These are phyloP conservation scores for Lophius americanus DNA, from an alignment of 2,797 vertebrate genomes.

Conservation along the genomic window DNA sequence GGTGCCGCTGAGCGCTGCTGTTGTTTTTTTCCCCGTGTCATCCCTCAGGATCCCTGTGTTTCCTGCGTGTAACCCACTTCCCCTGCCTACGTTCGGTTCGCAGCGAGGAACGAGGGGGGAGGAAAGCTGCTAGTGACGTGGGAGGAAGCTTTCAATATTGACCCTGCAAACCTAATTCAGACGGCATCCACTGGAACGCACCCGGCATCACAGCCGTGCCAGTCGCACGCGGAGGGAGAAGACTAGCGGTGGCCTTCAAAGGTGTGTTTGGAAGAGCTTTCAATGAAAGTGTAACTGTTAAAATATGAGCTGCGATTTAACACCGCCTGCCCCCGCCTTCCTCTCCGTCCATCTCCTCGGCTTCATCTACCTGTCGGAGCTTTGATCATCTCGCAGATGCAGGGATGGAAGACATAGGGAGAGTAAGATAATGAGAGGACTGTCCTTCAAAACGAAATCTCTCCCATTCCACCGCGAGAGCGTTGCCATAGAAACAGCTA, in stretches of 20 bases:
- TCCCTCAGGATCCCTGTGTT: conserved; percentile 47
- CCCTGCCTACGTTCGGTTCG: conserved; percentile 42
- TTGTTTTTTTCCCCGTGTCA: conserved; percentile 39
- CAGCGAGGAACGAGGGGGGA: conserved; percentile 22
- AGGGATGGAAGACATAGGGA: conserved; percentile 52
- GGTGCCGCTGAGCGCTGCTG: conserved; percentile 11
- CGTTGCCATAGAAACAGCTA: conserved; percentile 82
- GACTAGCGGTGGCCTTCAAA: conserved; percentile 4
- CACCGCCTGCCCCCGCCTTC: background rate
- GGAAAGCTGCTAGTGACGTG: conserved; percentile 43
- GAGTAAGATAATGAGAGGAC: conserved; percentile 44
- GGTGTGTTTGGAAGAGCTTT: conserved; percentile 18
- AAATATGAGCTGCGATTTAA: conserved; percentile 42
- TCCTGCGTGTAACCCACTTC: conserved; percentile 66
- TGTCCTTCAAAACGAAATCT: conserved; percentile 60
- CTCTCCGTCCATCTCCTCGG: conserved; percentile 3
- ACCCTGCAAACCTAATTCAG: conserved; percentile 29
- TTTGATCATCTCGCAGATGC: conserved; percentile 66
- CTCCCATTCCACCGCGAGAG: conserved; percentile 29
- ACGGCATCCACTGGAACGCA: conserved; percentile 36
- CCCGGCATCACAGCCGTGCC: background rate
- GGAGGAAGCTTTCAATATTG: conserved; percentile 58
- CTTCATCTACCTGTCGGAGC: conserved; percentile 59
- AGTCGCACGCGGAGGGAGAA: conserved; percentile 2
- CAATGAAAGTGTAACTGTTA: conserved; percentile 13